These are phyloP conservation scores for Echeneis naucrates DNA, from an alignment of 2,797 vertebrate species.

Conservation along the genomic window DNA sequence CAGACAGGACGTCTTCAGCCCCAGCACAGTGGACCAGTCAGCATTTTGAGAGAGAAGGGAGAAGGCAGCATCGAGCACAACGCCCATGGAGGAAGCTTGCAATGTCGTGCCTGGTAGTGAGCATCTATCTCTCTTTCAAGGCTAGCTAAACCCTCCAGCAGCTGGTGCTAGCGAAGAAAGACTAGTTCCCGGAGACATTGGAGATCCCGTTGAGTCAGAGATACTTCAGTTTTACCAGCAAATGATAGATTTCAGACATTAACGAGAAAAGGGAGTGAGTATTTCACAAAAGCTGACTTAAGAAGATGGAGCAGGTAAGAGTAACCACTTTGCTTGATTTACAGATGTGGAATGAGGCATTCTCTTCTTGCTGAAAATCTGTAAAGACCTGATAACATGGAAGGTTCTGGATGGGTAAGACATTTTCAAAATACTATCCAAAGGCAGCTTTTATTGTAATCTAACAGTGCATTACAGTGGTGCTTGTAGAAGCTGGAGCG, in stretches of 20 bases:
- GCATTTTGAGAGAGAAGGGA: conserved; percentile 84
- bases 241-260: conserved; percentile 94
- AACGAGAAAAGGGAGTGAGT: conserved; percentile 94
- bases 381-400: conserved; percentile 92
- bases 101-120: conserved; percentile 94
- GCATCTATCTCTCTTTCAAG: conserved; percentile 87
- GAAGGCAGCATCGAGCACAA: conserved; percentile 93
- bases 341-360: conserved; percentile 95
- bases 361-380: conserved; percentile 93
- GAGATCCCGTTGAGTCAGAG: conserved; percentile 93
- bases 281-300: conserved; percentile 92
- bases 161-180: conserved; percentile 95
- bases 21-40: conserved; percentile 94
- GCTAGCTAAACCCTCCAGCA: conserved; percentile 94
- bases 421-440: conserved; percentile 79
- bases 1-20: conserved; percentile 95
- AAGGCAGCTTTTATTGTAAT: conserved; percentile 64
- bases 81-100: conserved; percentile 93
- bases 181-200: conserved; percentile 86
- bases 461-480: conserved; percentile 35
- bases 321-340: conserved; percentile 98
- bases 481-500: conserved; percentile 24
- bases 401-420: conserved; percentile 98
- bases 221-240: conserved; percentile 89
- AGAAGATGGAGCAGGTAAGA: conserved; percentile 93